Percentiles rank a stretch among this genome's conserved stretches.
Evolutionary conservation across 2,797 vertebrate species (phyloP).

Genomic region (Eulemur rubriventer): DNA sequence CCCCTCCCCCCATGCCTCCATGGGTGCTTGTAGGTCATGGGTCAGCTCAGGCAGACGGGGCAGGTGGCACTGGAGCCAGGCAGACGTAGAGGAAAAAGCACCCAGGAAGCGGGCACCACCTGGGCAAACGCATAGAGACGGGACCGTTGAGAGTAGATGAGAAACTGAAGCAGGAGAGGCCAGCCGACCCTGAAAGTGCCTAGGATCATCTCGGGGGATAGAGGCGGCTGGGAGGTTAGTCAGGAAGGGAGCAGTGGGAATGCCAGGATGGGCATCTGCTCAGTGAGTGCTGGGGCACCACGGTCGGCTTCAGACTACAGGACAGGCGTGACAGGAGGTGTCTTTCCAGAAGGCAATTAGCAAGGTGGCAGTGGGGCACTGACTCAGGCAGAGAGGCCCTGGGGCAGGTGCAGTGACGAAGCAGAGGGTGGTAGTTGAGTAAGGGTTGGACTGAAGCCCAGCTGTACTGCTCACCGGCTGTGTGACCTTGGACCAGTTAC

Average conservation of each 20-base stretch:
- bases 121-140: neutral
- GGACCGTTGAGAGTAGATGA: accelerated
- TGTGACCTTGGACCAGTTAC: neutral
- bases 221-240: neutral
- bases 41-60: neutral
- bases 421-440: neutral
- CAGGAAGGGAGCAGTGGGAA: neutral
- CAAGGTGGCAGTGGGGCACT: accelerated
- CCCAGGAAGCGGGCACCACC: neutral
- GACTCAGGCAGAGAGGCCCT: neutral
- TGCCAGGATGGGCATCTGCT: neutral
- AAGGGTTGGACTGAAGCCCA: neutral
- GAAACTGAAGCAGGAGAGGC: neutral
- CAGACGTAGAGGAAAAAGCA: accelerated
- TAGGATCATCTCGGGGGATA: accelerated
- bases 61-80: neutral
- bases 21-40: accelerated
- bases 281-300: neutral
- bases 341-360: neutral
- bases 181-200: accelerated
- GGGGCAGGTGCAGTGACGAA: neutral
- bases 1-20: accelerated
- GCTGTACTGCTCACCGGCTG: neutral
- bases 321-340: neutral
- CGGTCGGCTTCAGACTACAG: neutral